A percentile compares a stretch with the other conserved stretches of the same genome.
Conservation (phyloP, 2,888 invertebrate genomes). For the Erebia aethiops region DNA sequence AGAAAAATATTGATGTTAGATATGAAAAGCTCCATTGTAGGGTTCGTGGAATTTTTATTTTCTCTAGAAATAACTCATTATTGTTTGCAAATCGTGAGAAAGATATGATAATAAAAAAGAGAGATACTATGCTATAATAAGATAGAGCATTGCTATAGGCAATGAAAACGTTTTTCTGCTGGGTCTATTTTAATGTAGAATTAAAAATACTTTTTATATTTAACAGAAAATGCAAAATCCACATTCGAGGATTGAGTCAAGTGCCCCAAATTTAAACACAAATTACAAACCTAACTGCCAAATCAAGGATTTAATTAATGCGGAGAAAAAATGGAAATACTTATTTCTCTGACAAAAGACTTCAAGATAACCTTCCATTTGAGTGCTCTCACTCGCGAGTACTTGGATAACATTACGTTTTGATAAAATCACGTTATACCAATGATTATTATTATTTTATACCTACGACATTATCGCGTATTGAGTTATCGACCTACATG, state of each 20-base stretch:
- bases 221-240: too few relatives aligned
- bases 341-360: conserved; percentile 2
- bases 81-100: not conserved
- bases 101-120: not conserved
- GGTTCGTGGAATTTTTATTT: conserved; percentile 58
- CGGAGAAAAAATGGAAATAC: conserved; percentile 14
- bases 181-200: not conserved
- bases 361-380: conserved; percentile 22
- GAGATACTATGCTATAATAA: not conserved
- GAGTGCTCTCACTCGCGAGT: not conserved
- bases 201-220: too few relatives aligned
- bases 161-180: not conserved
- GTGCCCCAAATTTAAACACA: too few relatives aligned
- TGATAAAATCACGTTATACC: conserved; percentile 9
- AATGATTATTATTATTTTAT: not conserved
- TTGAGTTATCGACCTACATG: conserved; percentile 20
- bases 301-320: not conserved
- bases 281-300: too few relatives aligned
- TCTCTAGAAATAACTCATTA: conserved; percentile 41
- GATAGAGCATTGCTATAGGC: not conserved
- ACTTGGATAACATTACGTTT: conserved; percentile 21
- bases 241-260: too few relatives aligned
- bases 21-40: conserved; percentile 50
- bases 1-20: conserved; percentile 69
- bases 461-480: conserved; percentile 22